Evolutionary conservation across 2,113 vertebrate species (phyloP).

Genomic region (Chinchilla lanigera): DNA sequence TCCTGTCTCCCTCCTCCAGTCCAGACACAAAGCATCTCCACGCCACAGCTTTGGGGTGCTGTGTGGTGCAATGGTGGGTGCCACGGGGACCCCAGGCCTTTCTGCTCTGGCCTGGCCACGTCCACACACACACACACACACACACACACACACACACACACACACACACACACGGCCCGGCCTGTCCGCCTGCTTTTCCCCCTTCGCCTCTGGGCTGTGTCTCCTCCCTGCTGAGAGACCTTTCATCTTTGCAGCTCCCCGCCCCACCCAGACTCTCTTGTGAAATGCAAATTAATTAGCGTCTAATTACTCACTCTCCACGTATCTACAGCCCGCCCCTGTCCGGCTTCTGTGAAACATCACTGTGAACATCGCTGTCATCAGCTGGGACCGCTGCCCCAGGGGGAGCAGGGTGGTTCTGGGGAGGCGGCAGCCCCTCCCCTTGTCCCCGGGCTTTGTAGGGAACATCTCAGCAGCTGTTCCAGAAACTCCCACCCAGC

Average conservation of each 20-base stretch:
- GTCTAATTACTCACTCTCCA: slow-evolving; percentile 89
- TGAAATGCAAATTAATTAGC: slow-evolving; percentile 91
- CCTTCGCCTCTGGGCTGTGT: not conserved
- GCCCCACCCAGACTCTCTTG: slow-evolving; percentile 83
- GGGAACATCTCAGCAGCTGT: slow-evolving; percentile 65
- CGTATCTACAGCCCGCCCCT: slow-evolving; percentile 78
- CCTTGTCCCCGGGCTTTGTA: slow-evolving; percentile 57
- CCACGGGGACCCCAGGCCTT: not conserved
- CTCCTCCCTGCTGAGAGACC: slow-evolving; percentile 74
- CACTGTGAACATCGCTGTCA: slow-evolving; percentile 74
- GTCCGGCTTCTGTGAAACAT: slow-evolving; percentile 73
- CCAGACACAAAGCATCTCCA: not conserved
- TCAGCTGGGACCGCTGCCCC: slow-evolving; percentile 78
- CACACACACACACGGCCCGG: not conserved
- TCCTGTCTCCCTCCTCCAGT: too few relatives aligned
- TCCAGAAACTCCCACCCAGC: slow-evolving; percentile 28
- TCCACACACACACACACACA: not conserved
- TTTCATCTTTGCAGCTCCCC: slow-evolving; percentile 73
- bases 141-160: not conserved
- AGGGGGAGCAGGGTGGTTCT: slow-evolving; percentile 62
- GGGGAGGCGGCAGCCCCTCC: slow-evolving; percentile 64
- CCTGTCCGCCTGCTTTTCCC: not conserved
- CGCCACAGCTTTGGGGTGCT: not conserved
- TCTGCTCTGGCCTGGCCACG: not conserved
- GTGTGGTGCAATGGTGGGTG: fast-evolving